A percentile compares a stretch with the other conserved stretches of the same genome.
Evolutionary conservation across 2,113 vertebrate genomes (phyloP).

Genomic region (Bubo blakistoni): DNA sequence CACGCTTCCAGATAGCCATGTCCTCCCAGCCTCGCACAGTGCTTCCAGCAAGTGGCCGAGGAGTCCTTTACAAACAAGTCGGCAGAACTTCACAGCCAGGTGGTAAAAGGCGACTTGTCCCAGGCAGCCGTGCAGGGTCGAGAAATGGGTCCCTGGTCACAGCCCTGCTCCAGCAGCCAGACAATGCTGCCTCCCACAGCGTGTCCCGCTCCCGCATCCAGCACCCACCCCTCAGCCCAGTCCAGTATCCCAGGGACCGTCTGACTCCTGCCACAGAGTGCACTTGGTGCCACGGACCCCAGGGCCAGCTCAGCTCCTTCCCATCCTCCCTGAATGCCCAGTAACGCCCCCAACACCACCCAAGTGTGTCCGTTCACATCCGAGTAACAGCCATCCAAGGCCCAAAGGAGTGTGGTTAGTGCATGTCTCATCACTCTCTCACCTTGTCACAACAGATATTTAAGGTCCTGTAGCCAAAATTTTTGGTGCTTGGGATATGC

Average conservation of each 20-base stretch:
- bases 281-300: accelerated
- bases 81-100: not conserved
- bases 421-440: not conserved
- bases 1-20: not conserved
- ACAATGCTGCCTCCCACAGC: not conserved
- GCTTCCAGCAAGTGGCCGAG: not conserved
- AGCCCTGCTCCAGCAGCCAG: not conserved
- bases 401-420: not conserved
- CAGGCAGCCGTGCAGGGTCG: accelerated
- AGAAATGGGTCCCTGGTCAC: not conserved
- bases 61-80: not conserved
- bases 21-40: not conserved
- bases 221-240: not conserved
- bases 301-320: not conserved
- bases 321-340: not conserved
- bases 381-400: not conserved
- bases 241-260: not conserved
- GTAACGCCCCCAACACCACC: not conserved
- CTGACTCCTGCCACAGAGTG: not conserved
- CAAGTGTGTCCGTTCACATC: not conserved
- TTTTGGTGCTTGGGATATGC: not conserved
- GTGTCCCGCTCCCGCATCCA: not conserved
- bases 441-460: not conserved
- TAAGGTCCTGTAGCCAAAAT: not conserved
- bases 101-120: not conserved